phyloP scores from a whole-genome alignment of 2,797 vertebrate species.

The Euphonia xanthogaster region DNA sequence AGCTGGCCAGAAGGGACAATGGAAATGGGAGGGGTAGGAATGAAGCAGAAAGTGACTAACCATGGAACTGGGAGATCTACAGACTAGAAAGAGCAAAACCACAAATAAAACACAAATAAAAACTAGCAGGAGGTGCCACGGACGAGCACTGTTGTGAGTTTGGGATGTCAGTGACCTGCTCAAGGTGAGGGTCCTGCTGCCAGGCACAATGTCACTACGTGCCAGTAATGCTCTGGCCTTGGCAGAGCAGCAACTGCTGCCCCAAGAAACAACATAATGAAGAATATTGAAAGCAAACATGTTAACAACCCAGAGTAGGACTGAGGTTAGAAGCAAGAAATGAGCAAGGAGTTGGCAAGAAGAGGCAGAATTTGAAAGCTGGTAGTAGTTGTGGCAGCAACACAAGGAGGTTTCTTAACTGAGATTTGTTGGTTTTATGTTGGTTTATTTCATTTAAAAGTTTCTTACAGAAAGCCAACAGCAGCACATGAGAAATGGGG shows the following conservation, averaged over 20 bases:
- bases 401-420: neutral
- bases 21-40: neutral
- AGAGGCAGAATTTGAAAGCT: neutral
- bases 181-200: neutral
- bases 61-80: neutral
- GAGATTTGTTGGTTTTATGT: neutral
- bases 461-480: neutral
- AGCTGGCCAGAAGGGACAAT: neutral
- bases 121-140: neutral
- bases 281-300: neutral
- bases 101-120: neutral
- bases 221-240: neutral
- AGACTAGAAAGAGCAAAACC: neutral
- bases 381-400: neutral
- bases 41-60: neutral
- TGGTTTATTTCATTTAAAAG: neutral
- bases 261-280: neutral
- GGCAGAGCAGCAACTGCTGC: neutral
- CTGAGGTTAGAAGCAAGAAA: neutral
- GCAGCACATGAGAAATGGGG: neutral
- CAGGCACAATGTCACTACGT: rapidly evolving
- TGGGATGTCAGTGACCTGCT: neutral
- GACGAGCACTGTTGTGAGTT: rapidly evolving
- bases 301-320: neutral
- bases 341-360: neutral